These are phyloP conservation scores for Armadillidium nasatum DNA, from an alignment of 1,140 invertebrate species.

Conservation along the genomic window DNA sequence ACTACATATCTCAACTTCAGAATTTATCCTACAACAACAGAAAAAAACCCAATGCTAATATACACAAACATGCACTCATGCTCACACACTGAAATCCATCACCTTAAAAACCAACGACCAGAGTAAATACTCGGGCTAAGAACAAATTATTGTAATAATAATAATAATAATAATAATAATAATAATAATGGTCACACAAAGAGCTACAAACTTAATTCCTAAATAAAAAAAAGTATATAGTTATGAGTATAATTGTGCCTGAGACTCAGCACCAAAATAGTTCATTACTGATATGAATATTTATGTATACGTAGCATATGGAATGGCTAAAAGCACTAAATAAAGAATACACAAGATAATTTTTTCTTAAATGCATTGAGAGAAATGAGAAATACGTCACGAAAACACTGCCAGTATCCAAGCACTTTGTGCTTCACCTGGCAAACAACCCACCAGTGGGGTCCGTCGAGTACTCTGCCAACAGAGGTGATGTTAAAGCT, in stretches of 20 bases:
- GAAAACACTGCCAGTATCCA: background rate
- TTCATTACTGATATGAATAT: background rate
- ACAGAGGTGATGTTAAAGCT: constrained; percentile 70
- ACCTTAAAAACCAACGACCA: too few species aligned
- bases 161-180: too few species aligned
- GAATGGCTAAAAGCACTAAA: background rate
- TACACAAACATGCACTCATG: too few species aligned
- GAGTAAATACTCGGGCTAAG: too few species aligned
- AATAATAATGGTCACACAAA: too few species aligned
- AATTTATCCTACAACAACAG: too few species aligned
- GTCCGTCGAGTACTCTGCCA: constrained; percentile 70
- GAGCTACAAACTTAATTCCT: too few species aligned
- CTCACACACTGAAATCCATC: too few species aligned
- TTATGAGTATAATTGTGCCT: constrained; percentile 1
- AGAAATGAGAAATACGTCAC: background rate
- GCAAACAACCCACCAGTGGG: constrained; percentile 82
- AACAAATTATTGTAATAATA: too few species aligned
- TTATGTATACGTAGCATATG: background rate
- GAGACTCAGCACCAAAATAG: background rate
- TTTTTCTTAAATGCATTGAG: background rate
- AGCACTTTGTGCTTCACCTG: constrained; percentile 46
- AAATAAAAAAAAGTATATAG: background rate
- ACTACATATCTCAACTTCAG: too few species aligned
- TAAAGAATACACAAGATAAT: background rate
- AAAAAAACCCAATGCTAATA: too few species aligned